Evolutionary conservation across 1,140 invertebrate species (phyloP).

Genomic region (Cherax quadricarinatus): DNA sequence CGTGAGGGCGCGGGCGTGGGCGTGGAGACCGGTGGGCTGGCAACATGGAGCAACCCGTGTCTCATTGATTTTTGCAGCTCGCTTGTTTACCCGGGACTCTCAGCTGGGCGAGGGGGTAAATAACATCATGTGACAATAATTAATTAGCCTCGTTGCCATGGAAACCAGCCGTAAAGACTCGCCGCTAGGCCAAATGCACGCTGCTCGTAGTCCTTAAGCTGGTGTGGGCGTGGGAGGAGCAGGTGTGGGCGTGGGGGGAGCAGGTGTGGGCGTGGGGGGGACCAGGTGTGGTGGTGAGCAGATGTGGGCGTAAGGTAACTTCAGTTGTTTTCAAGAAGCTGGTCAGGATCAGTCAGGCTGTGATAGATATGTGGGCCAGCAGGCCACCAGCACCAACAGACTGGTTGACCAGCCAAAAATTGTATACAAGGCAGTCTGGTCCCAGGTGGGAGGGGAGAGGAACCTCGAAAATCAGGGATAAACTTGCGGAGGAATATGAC

Average conservation of each 20-base stretch:
- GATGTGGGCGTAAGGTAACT: neutral
- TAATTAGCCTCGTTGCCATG: conserved; percentile 72
- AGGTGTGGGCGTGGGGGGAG: neutral
- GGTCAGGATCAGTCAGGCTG: too few relatives aligned
- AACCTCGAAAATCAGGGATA: too few relatives aligned
- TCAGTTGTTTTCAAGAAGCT: too few relatives aligned
- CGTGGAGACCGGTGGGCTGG: conserved; percentile 15
- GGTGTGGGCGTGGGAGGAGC: neutral
- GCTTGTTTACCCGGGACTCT: conserved; percentile 71
- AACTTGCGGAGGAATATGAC: too few relatives aligned
- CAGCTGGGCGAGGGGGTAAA: conserved; percentile 68
- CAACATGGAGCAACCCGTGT: conserved; percentile 52
- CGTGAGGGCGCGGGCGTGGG: neutral
- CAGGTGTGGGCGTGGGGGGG: neutral
- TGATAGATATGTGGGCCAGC: too few relatives aligned
- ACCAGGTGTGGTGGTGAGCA: neutral
- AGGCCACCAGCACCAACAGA: too few relatives aligned
- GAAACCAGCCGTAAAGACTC: conserved; percentile 65
- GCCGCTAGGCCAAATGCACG: conserved; percentile 35
- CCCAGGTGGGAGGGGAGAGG: too few relatives aligned
- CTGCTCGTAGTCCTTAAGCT: conserved; percentile 27
- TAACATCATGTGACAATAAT: conserved; percentile 73
- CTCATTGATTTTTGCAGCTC: conserved; percentile 72
- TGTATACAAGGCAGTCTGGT: too few relatives aligned
- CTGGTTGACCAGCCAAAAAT: too few relatives aligned